These are phyloP conservation scores for Pissodes strobi DNA, from an alignment of 1,140 invertebrate species.

Conservation along the genomic window DNA sequence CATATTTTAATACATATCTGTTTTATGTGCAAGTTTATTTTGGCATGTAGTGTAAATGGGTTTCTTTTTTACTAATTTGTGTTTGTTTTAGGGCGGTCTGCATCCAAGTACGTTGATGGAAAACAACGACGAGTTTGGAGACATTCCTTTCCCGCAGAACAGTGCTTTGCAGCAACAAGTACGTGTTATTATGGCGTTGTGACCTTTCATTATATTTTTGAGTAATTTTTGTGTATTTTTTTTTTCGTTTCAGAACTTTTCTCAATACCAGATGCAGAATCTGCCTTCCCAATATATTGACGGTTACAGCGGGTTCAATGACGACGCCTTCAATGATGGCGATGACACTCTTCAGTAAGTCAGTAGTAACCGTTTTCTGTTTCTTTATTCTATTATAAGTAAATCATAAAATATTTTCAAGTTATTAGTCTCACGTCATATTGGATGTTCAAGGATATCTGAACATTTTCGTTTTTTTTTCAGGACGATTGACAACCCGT, in stretches of 20 bases:
- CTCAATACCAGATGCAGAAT: conserved; percentile 47
- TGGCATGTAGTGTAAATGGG: neutral
- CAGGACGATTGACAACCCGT: conserved; percentile 58
- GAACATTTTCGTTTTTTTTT: conserved; percentile 9
- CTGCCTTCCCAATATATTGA: conserved; percentile 53
- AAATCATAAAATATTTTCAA: no score
- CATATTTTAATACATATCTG: no score
- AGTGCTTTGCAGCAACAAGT: conserved; percentile 43
- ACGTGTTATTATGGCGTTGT: conserved; percentile 10
- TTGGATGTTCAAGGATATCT: no score
- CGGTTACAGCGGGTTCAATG: conserved; percentile 66
- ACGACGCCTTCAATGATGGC: conserved; percentile 69
- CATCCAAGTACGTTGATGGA: conserved; percentile 49
- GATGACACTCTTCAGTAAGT: conserved; percentile 64
- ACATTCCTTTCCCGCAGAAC: conserved; percentile 40
- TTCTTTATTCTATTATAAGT: neutral
- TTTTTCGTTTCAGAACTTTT: conserved; percentile 42
- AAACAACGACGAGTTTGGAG: conserved; percentile 47
- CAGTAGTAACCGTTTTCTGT: neutral
- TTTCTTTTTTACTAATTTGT: neutral
- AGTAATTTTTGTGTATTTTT: neutral
- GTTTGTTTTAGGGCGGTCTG: conserved; percentile 50
- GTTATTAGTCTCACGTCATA: no score
- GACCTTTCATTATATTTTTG: no score
- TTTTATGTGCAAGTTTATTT: no score